Evolutionary conservation across 2,113 vertebrate genomes (phyloP).

Genomic region (Crypturellus undulatus): DNA sequence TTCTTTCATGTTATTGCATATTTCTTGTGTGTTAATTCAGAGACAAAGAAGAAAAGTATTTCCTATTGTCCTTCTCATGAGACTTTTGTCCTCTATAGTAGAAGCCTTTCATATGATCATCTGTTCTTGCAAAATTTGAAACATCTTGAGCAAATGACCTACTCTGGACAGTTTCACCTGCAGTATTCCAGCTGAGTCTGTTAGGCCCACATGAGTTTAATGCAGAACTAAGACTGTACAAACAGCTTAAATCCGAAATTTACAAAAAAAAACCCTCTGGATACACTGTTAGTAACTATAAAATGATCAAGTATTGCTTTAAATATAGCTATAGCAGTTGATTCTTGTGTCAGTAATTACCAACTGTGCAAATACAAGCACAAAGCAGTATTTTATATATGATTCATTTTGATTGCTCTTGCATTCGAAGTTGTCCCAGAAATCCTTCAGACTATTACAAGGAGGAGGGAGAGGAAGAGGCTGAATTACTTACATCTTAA

Average conservation of each 20-base stretch:
- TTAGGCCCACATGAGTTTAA: background rate
- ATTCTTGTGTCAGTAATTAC: background rate
- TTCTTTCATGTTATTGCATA: background rate
- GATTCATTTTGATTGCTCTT: background rate
- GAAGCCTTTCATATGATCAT: background rate
- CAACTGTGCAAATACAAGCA: background rate
- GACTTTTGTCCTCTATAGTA: background rate
- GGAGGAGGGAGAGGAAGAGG: background rate
- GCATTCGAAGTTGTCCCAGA: background rate
- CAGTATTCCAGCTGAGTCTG: background rate
- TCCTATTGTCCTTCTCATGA: background rate
- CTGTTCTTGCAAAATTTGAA: conserved; percentile 24
- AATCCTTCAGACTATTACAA: background rate
- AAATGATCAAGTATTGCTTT: background rate
- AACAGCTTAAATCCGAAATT: background rate
- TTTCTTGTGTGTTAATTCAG: background rate
- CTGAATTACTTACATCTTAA: background rate
- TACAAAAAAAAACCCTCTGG: conserved; percentile 11
- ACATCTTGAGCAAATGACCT: conserved; percentile 31
- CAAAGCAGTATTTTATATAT: background rate
- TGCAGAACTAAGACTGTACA: background rate
- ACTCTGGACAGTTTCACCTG: background rate
- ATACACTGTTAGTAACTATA: background rate
- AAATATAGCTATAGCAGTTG: background rate
- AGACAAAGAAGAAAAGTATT: background rate